phyloP scores from a whole-genome alignment of 1,140 invertebrate species.

The Popillia japonica region DNA sequence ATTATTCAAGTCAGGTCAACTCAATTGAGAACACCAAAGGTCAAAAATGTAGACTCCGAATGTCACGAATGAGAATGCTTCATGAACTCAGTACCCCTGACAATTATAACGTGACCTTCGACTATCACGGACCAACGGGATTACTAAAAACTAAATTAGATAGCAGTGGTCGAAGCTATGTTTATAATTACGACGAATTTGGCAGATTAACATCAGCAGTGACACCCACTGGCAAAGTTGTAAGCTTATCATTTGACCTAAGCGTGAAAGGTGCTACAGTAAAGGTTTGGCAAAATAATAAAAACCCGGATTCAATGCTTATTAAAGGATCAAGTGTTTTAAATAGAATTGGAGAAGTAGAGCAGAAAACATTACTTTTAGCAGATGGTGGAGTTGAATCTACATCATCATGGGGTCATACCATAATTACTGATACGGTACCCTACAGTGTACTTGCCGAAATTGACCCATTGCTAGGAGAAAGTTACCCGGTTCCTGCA shows the following conservation, averaged over 20 bases:
- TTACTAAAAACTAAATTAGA: constrained; percentile 88
- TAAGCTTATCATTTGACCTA: constrained; percentile 85
- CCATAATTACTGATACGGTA: constrained; percentile 84
- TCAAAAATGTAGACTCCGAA: constrained; percentile 87
- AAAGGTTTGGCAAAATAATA: constrained; percentile 82
- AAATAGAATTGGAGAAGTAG: constrained; percentile 80
- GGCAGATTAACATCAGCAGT: constrained; percentile 89
- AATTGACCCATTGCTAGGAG: constrained; percentile 82
- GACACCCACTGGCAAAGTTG: constrained; percentile 90
- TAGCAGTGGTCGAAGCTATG: constrained; percentile 88
- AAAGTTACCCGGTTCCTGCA: constrained; percentile 89
- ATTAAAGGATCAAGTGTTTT: constrained; percentile 88
- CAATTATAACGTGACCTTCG: constrained; percentile 91
- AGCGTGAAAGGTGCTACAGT: constrained; percentile 89
- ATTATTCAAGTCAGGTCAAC: constrained; percentile 88
- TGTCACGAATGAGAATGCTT: constrained; percentile 88
- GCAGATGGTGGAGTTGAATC: constrained; percentile 82
- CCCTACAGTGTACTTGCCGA: constrained; percentile 85
- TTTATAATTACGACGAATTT: constrained; percentile 96
- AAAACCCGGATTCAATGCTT: constrained; percentile 81
- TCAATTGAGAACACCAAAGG: constrained; percentile 95
- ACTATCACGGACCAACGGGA: constrained; percentile 89
- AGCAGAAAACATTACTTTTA: constrained; percentile 80
- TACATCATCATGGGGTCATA: constrained; percentile 83
- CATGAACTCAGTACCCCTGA: constrained; percentile 89